A percentile compares a stretch with the other conserved stretches of the same genome.
phyloP scores from a whole-genome alignment of 2,113 vertebrate genomes.

The Campylomormyrus numenius region DNA sequence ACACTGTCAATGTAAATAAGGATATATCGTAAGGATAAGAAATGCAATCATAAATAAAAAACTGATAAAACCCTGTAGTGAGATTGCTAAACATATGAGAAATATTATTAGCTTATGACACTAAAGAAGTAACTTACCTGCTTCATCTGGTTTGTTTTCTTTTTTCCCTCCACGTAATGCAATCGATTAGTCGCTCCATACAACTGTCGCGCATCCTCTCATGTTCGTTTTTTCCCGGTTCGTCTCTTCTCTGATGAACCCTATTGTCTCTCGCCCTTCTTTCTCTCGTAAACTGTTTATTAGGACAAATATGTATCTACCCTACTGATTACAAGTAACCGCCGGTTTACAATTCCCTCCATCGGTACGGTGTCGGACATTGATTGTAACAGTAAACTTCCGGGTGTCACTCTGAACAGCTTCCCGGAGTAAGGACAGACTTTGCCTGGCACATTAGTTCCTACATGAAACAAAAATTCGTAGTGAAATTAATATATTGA shows the following conservation, averaged over 20 bases:
- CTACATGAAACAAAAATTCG: not conserved
- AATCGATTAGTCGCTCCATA: not conserved
- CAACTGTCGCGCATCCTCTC: not conserved
- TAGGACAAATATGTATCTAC: not conserved
- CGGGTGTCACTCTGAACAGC: conserved; percentile 21
- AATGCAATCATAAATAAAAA: not conserved
- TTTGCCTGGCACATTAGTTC: not conserved
- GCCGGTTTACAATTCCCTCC: conserved; percentile 8
- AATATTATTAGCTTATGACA: not conserved
- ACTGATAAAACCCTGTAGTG: not conserved
- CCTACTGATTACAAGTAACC: not conserved
- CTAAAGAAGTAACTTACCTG: not conserved
- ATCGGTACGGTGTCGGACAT: not conserved
- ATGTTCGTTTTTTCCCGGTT: not conserved
- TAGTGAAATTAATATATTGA: not conserved
- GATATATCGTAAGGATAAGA: not conserved
- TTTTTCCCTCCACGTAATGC: conserved; percentile 14
- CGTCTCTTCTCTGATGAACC: not conserved
- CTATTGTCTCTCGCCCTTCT: not conserved
- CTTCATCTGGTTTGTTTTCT: conserved; percentile 6
- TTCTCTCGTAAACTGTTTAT: not conserved
- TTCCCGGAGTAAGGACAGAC: not conserved
- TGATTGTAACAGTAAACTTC: conserved; percentile 18
- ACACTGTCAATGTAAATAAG: not conserved
- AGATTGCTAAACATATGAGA: not conserved